Percentiles rank a stretch among this genome's conserved stretches.
These are phyloP conservation scores for Hypena proboscidalis DNA, from an alignment of 2,888 invertebrate species.

Conservation along the genomic window DNA sequence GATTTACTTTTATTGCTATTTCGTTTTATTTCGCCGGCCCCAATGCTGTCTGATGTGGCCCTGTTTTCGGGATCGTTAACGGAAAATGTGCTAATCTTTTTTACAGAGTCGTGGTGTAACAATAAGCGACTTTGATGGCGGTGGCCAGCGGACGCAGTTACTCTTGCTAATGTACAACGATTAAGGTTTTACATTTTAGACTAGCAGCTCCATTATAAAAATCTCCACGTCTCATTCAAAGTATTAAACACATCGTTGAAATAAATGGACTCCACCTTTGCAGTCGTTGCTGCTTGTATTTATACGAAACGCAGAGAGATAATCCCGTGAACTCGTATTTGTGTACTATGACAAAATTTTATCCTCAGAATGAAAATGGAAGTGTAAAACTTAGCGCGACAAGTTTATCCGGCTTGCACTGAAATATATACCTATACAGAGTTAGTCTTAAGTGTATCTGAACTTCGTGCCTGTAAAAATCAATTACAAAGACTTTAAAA, in stretches of 20 bases:
- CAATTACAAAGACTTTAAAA: constrained; percentile 64
- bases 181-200: constrained; percentile 67
- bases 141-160: constrained; percentile 60
- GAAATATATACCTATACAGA: constrained; percentile 44
- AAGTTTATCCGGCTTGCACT: constrained; percentile 44
- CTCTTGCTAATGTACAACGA: constrained; percentile 65
- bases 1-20: constrained; percentile 84
- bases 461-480: constrained; percentile 52
- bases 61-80: constrained; percentile 82
- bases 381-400: constrained; percentile 18
- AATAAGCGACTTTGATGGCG: constrained; percentile 70
- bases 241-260: constrained; percentile 39
- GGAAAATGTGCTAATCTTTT: constrained; percentile 82
- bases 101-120: constrained; percentile 69
- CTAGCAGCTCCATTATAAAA: constrained; percentile 49
- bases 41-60: constrained; percentile 72
- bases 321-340: constrained; percentile 31
- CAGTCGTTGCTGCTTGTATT: constrained; percentile 23
- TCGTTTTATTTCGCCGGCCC: constrained; percentile 76
- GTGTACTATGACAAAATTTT: constrained; percentile 6
- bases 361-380: background rate
- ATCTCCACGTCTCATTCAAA: constrained; percentile 38
- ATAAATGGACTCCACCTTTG: constrained; percentile 38
- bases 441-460: constrained; percentile 49
- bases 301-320: constrained; percentile 23